Base-by-base conservation (phyloP, 2,888 invertebrate species). In the Melikaiella ostensackeni region DNA sequence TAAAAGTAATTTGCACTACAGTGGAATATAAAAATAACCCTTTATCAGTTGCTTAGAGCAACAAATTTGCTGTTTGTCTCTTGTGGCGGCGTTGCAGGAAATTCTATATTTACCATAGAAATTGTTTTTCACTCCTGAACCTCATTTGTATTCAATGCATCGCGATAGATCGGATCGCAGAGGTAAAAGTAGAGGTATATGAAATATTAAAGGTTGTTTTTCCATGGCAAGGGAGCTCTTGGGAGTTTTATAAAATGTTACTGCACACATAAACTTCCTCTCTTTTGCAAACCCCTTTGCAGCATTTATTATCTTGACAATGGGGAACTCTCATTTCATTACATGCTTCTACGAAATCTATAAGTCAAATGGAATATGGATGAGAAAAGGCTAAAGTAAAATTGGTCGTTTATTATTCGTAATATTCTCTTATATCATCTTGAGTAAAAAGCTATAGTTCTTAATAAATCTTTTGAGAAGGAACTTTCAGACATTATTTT, bases 71-170 rank as follows among this genome's bases (percentile, higher is more conserved):
- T 76, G 50, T 46, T 55, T 50, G 27, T 70, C 38, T 76, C 70
- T 82, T 76, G 82, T 84, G 81, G 81, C 70, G 63, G 75, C 66
- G 76, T 70, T 74, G 76, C 77, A 46, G 81, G 81, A 79, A 85
- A 86, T 84, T 87, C 83, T 83, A 85, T 85, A 87, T 88, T 85
- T 85, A 87, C 85, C 85, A 83, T 81, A 82, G 83, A 86, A 86
- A 87, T 87, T 86, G 87, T 87, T 86, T 86, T 82, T 83, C 82
- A 74, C 81, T 77, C 77, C 78, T 75, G 42, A 77, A 75, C 76
- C 85, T 83, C 84, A 85, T 87, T 88, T 86, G 83, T 85, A 86
- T 86, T 86, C 87, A 85, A 85, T 86, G 83, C 85, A 81, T 82
- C 70, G 76, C 80, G 79, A 85, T 84, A 79, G 80, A 84, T 85